Percentiles rank a stretch among this genome's conserved stretches.
phyloP scores from a whole-genome alignment of 2,888 invertebrate species.

The Lissocephala sabroskyi region DNA sequence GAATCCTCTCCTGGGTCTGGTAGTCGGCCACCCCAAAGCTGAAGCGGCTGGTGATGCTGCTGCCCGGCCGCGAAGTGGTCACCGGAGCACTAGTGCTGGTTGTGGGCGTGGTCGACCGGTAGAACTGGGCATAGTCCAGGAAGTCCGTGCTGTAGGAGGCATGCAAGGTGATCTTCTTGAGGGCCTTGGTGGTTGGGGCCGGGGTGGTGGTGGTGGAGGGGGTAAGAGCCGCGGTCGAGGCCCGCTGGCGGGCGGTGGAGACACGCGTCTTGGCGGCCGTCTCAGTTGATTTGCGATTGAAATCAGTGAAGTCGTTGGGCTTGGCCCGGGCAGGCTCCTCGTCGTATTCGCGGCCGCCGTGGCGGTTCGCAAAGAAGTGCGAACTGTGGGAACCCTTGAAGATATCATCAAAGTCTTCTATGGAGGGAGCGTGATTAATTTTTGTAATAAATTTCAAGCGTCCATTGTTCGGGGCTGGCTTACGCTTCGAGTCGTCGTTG shows the following conservation, averaged over 20 bases:
- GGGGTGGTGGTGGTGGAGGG: slow-evolving; percentile 9
- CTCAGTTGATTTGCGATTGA: slow-evolving; percentile 51
- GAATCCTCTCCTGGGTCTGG: slow-evolving; percentile 66
- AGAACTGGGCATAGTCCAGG: slow-evolving; percentile 37
- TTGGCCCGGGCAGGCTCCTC: slow-evolving; percentile 66
- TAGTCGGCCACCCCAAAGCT: slow-evolving; percentile 50
- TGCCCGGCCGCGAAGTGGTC: slow-evolving; percentile 41
- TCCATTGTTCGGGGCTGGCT: slow-evolving; percentile 49
- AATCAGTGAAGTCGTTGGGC: slow-evolving; percentile 72
- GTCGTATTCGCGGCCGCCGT: slow-evolving; percentile 77
- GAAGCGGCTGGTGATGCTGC: slow-evolving; percentile 49
- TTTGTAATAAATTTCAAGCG: slow-evolving; percentile 35
- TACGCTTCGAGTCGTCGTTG: slow-evolving; percentile 69
- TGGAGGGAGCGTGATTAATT: slow-evolving; percentile 42
- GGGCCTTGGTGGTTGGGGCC: slow-evolving; percentile 33
- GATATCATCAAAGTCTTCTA: slow-evolving; percentile 75
- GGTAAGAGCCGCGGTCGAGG: neutral
- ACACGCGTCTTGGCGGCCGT: slow-evolving; percentile 40
- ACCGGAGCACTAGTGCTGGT: slow-evolving; percentile 24
- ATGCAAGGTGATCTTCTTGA: slow-evolving; percentile 67
- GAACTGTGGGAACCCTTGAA: slow-evolving; percentile 83
- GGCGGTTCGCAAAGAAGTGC: slow-evolving; percentile 81
- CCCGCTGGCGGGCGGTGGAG: slow-evolving; percentile 50
- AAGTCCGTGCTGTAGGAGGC: slow-evolving; percentile 66
- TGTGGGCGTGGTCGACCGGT: slow-evolving; percentile 47